Conservation (phyloP, 2,888 invertebrate genomes). For the Drosophila ezoana region DNA sequence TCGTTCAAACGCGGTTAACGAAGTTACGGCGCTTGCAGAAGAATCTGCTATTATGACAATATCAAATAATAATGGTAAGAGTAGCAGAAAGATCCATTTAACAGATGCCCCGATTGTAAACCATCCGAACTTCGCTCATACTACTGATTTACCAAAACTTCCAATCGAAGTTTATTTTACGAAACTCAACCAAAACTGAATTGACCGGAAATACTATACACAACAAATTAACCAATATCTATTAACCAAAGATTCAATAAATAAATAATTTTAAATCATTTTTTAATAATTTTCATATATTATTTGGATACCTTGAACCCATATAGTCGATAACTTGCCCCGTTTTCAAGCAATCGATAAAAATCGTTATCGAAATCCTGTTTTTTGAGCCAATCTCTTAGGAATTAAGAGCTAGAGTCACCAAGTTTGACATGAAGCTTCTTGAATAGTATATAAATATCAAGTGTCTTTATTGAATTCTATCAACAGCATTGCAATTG, state of each 20-base stretch:
- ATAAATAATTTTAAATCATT: not conserved
- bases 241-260: conserved; percentile 12
- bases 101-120: conserved; percentile 6
- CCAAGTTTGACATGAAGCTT: too few relatives aligned
- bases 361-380: too few relatives aligned
- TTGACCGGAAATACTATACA: not conserved
- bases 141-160: conserved; percentile 39
- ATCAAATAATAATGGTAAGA: conserved; percentile 51
- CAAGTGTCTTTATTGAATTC: too few relatives aligned
- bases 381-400: too few relatives aligned
- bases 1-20: conserved; percentile 17
- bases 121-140: conserved; percentile 26
- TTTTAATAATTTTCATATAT: not conserved
- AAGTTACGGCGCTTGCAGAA: conserved; percentile 38
- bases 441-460: too few relatives aligned
- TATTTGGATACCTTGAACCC: too few relatives aligned
- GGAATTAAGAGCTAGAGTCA: too few relatives aligned
- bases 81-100: conserved; percentile 20
- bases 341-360: too few relatives aligned
- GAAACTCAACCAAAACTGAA: conserved; percentile 47
- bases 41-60: conserved; percentile 67
- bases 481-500: too few relatives aligned
- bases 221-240: not conserved
- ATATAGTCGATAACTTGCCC: too few relatives aligned
- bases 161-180: conserved; percentile 57